Base-by-base conservation (phyloP, 2,797 vertebrate species). In the Molossus molossus region DNA sequence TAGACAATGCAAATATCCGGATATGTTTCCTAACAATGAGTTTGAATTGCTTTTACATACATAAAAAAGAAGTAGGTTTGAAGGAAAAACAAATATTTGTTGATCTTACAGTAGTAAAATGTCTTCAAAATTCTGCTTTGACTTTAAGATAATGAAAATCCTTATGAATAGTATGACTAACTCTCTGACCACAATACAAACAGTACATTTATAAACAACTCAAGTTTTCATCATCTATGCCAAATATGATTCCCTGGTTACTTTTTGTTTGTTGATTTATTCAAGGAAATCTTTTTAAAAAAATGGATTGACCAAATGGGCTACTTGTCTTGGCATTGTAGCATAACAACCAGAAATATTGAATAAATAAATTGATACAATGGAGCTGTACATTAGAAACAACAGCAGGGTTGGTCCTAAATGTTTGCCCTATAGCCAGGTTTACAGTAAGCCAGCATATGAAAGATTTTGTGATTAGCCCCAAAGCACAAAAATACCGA, bases 401-500 rank as follows among this genome's bases (percentile, higher is more conserved):
- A 96, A 95, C 67, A 96, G 58, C 93, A 94, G 79, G 1, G 90
- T 95, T 97, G 93, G 82, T 96, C 85, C 94, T 96, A 94, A 98
- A 96, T 96, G 91, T 98, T 96, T 98, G 94, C 98, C 96, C 97
- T 64, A 53, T 58, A 94, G 95, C 89, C 96, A 98, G 77, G 89
- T 97, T 97, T 94, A 87, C 79, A 96, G 96, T 97, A 79, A 98
- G 80, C 72, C 85, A 97, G 94, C 90, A 91, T 97, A 92, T 91
- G 93, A 98, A 98, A 98, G 89, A 97, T 97, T 98, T 95, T 97
- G 92, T 98, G 97, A 98, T 98, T 98, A 83, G 92, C 97, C 98
- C 96, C 96, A 97, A 98, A 98, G 98, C 98, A 98, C 94, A 98
- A 98, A 98, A 98, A 98, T 97, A 98, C 96, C 94, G 98, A 98